phyloP scores from a whole-genome alignment of 1,140 invertebrate genomes.

The Geopemphigus sp. region DNA sequence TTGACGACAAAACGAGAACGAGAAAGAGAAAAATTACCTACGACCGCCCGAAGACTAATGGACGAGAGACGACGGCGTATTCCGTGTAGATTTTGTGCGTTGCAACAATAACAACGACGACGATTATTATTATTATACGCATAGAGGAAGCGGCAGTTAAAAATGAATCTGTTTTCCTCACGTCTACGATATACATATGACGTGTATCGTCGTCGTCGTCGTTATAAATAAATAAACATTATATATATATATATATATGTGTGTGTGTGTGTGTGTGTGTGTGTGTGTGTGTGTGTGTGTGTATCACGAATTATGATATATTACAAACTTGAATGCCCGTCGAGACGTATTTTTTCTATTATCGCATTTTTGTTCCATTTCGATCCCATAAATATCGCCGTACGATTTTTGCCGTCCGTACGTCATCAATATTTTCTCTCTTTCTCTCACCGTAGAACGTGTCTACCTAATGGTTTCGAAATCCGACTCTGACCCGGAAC shows the following conservation, averaged over 20 bases:
- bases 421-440: neutral
- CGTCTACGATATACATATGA: neutral
- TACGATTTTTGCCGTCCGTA: neutral
- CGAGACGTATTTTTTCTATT: neutral
- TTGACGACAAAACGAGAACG: slow-evolving; percentile 48
- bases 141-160: neutral
- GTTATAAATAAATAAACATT: no score
- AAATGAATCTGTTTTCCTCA: slow-evolving; percentile 30
- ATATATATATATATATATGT: neutral
- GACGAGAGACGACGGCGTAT: neutral
- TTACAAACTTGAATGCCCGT: neutral
- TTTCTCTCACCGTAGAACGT: neutral
- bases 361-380: neutral
- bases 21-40: slow-evolving; percentile 10
- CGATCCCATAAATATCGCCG: neutral
- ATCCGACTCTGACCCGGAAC: slow-evolving; percentile 14
- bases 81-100: slow-evolving; percentile 28
- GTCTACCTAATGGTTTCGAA: neutral
- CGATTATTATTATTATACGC: neutral
- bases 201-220: no score
- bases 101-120: neutral
- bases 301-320: neutral
- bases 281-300: no score
- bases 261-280: no score
- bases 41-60: slow-evolving; percentile 37